A percentile compares a stretch with the other conserved stretches of the same genome.
phyloP scores from a whole-genome alignment of 2,797 vertebrate genomes.

The Garrulus glandarius region DNA sequence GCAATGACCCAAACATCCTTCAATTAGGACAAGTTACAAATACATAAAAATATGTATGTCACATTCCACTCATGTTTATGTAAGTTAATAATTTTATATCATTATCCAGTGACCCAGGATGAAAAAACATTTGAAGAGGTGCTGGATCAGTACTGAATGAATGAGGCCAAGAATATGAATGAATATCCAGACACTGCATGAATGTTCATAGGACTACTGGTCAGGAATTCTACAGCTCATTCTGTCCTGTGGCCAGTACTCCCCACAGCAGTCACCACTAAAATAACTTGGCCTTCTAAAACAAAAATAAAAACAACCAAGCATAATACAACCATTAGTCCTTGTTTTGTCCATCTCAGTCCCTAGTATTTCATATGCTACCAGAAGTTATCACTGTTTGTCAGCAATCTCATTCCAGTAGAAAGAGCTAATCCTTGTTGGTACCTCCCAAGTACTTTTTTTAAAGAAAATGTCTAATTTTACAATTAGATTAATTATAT shows the following conservation, averaged over 20 bases:
- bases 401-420: neutral
- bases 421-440: neutral
- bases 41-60: neutral
- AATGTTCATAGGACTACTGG: neutral
- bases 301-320: neutral
- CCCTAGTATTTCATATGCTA: neutral
- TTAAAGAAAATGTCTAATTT: neutral
- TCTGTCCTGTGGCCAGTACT: neutral
- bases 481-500: neutral
- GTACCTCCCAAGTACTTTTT: neutral
- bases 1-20: neutral
- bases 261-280: neutral
- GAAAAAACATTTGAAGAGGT: neutral
- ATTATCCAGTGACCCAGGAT: neutral
- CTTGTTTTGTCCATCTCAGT: neutral
- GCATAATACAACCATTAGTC: neutral
- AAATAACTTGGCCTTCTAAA: neutral
- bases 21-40: neutral
- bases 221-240: neutral
- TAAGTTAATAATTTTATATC: neutral
- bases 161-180: neutral
- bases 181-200: neutral
- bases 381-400: neutral
- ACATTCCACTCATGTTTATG: neutral
- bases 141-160: neutral